Conservation (phyloP, 92 coral and sea anemone genomes). For the Pocillopora grandis region DNA sequence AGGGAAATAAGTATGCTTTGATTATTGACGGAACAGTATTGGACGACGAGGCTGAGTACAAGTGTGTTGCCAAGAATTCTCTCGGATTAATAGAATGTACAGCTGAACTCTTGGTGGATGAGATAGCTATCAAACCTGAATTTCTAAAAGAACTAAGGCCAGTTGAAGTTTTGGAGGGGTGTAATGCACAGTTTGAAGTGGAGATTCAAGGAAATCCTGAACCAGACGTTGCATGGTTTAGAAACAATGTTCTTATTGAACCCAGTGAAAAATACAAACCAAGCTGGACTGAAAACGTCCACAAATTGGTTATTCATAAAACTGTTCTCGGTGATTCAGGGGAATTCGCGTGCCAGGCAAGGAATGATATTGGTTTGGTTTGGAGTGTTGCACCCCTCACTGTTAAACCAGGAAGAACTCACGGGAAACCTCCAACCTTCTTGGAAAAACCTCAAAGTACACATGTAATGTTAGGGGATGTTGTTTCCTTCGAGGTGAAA, state of each 20-base stretch:
- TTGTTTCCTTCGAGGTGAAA: slow-evolving; percentile 19
- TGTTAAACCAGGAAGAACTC: slow-evolving; percentile 30
- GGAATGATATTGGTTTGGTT: slow-evolving; percentile 73
- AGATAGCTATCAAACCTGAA: slow-evolving; percentile 66
- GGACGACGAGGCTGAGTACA: slow-evolving; percentile 87
- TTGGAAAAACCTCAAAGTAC: slow-evolving; percentile 28
- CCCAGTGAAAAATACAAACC: slow-evolving; percentile 64
- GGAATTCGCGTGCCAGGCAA: slow-evolving; percentile 85
- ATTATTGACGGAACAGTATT: slow-evolving; percentile 69
- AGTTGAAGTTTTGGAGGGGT: slow-evolving; percentile 54
- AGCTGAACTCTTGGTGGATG: slow-evolving; percentile 85
- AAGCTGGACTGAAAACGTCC: slow-evolving; percentile 42
- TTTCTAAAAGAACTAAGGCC: slow-evolving; percentile 64
- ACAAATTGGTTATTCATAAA: slow-evolving; percentile 65
- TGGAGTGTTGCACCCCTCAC: slow-evolving; percentile 69
- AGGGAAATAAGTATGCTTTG: slow-evolving; percentile 62
- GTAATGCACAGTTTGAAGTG: slow-evolving; percentile 69
- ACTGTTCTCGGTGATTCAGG: slow-evolving; percentile 72
- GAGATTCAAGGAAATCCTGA: slow-evolving; percentile 80
- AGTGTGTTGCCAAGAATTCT: slow-evolving; percentile 75
- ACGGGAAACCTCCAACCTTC: slow-evolving; percentile 32
- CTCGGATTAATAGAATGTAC: slow-evolving; percentile 64
- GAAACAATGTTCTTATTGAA: slow-evolving; percentile 64
- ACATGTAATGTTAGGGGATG: slow-evolving; percentile 38
- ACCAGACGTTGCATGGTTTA: slow-evolving; percentile 85